These are phyloP conservation scores for Amaurobius ferox DNA, from an alignment of 2,888 invertebrate genomes.

Conservation along the genomic window DNA sequence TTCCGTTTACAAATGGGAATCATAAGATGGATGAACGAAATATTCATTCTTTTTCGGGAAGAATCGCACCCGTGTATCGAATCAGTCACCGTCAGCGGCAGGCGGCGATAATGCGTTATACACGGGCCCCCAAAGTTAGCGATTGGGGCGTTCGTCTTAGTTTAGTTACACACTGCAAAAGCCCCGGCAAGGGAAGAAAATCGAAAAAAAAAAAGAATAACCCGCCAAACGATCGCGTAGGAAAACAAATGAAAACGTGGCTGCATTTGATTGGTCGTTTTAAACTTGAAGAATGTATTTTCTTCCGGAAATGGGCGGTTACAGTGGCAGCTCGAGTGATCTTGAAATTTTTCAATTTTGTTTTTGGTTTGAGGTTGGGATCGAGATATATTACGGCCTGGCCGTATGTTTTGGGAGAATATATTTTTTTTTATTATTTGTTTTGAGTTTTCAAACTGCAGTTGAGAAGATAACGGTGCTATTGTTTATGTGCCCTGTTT, in stretches of 20 bases:
- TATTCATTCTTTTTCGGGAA: slow-evolving; percentile 63
- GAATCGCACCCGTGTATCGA: slow-evolving; percentile 65
- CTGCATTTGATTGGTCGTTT: slow-evolving; percentile 72
- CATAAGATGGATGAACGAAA: slow-evolving; percentile 67
- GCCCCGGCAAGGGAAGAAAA: slow-evolving; percentile 43
- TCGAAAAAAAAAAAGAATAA: slow-evolving; percentile 31
- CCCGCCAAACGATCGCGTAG: slow-evolving; percentile 54
- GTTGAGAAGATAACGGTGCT: slow-evolving; percentile 35
- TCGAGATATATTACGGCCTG: slow-evolving; percentile 50
- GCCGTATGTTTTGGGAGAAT: slow-evolving; percentile 41
- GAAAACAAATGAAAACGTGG: slow-evolving; percentile 70
- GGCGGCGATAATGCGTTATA: slow-evolving; percentile 72
- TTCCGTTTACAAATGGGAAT: slow-evolving; percentile 62
- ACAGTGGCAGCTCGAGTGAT: slow-evolving; percentile 68
- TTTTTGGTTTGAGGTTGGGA: slow-evolving; percentile 36
- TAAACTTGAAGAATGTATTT: slow-evolving; percentile 71
- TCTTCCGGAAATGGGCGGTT: slow-evolving; percentile 61
- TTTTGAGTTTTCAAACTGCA: slow-evolving; percentile 10
- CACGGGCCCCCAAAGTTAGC: slow-evolving; percentile 57
- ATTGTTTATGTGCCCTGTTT: slow-evolving; percentile 58
- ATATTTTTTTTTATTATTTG: slow-evolving; percentile 2
- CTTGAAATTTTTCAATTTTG: slow-evolving; percentile 58
- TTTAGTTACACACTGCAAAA: slow-evolving; percentile 51
- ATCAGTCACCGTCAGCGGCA: slow-evolving; percentile 68
- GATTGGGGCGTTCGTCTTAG: slow-evolving; percentile 55